phyloP scores from a whole-genome alignment of 2,888 invertebrate genomes.

The Phragmatobia fuliginosa region DNA sequence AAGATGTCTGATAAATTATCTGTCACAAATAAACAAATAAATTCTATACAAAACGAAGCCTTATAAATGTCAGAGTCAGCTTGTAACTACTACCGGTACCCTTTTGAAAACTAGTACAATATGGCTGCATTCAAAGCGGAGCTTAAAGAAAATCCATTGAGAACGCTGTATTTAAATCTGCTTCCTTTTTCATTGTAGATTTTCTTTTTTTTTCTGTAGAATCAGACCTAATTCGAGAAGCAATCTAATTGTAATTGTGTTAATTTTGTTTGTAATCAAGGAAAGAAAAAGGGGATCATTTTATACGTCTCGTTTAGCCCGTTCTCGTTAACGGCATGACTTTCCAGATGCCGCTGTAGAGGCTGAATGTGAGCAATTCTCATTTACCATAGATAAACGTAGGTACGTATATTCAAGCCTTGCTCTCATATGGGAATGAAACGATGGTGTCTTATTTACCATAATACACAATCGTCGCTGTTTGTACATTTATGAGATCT shows the following conservation, averaged over 20 bases:
- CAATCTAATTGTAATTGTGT: conserved; percentile 1
- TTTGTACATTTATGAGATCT: no score
- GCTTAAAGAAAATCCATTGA: neutral
- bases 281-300: neutral
- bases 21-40: neutral
- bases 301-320: neutral
- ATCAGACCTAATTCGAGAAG: conserved; percentile 9
- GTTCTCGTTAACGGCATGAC: neutral
- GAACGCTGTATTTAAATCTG: neutral
- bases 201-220: conserved; percentile 1
- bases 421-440: no score
- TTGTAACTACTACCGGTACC: neutral
- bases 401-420: neutral
- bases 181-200: neutral
- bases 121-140: neutral
- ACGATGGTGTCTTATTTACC: neutral
- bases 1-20: no score
- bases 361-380: neutral
- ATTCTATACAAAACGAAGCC: neutral
- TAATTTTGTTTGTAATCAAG: conserved; percentile 9
- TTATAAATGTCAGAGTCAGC: neutral
- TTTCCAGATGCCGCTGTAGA: neutral
- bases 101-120: neutral
- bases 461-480: neutral
- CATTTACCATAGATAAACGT: neutral